Evolutionary conservation across 1,140 invertebrate species (phyloP), one percentile per base, ranked within the genome.

Genomic region (Drosophila serrata): DNA sequence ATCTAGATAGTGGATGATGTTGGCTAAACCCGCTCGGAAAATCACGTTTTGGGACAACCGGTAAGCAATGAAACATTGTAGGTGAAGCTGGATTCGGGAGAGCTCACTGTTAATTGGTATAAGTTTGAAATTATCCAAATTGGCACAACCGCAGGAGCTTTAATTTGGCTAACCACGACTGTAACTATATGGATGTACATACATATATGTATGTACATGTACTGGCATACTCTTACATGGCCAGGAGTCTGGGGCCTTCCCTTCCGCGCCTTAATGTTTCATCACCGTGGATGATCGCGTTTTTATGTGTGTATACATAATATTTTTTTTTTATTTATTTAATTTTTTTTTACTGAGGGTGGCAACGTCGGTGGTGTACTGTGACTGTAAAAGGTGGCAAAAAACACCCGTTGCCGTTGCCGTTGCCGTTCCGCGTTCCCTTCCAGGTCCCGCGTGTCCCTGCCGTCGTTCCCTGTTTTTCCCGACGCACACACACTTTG

Each of bases 401-500:
- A 58, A 46, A 72, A 55, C 51, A 55, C 51, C 51, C 51, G 42
- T 48, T 22, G 42, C 63, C 68, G 17, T 37, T 57, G 33, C 51
- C 51, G 42, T 48, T 22, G 42, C 65, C 68, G 17, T 39, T 58
- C 64, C 43, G 27, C 35, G 35, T 22, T 55, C 27, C 17, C 33
- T 29, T 27, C 19, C 33, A n/a, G 29, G 58, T 49, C 48, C 62
- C 39, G 27, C 27, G 40, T 33, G 55, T 56, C 39, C 42, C 29
- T 40, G 65, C 48, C 51, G 33, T 46, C 15, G 24, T 39, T 69
- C 33, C 49, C 33, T 56, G 68, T 48, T 72, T 72, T 49, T 37
- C 13, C 45, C 42, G 43, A 72, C 65, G 68, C 51, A 70, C 68
- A 76, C 68, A 76, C 65, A 76, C 64, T 76, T 75, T 76, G 69